A percentile compares a stretch with the other conserved stretches of the same genome.
These are phyloP conservation scores for Carduelis carduelis DNA, from an alignment of 2,797 vertebrate species.

Conservation along the genomic window DNA sequence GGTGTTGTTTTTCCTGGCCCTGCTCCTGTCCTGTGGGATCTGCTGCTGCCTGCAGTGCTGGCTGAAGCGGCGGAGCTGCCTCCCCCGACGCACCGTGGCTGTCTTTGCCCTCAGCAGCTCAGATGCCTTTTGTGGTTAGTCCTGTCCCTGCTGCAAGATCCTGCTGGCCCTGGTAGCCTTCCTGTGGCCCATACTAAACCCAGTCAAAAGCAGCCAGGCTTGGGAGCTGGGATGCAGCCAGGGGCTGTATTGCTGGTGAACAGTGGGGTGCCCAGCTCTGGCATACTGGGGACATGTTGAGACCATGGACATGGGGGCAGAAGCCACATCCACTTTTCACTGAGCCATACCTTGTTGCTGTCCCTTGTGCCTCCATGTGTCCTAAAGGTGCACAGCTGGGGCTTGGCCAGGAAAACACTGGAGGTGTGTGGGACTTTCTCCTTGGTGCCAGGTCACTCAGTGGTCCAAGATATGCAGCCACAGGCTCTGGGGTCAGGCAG, in stretches of 20 bases:
- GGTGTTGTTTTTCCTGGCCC: constrained; percentile 51
- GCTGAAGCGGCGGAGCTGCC: not conserved
- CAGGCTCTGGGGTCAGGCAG: not conserved
- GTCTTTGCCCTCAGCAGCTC: constrained; percentile 70
- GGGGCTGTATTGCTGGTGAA: not conserved
- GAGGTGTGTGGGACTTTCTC: not conserved
- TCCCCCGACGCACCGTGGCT: not conserved
- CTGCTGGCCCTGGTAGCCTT: not conserved
- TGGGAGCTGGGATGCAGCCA: not conserved
- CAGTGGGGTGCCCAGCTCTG: not conserved
- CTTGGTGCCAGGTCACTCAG: not conserved
- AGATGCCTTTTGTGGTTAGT: constrained; percentile 64
- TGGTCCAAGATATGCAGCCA: rapidly evolving
- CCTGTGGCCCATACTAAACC: not conserved
- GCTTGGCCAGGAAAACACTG: not conserved
- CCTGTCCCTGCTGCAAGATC: not conserved
- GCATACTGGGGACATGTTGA: rapidly evolving
- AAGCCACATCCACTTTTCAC: not conserved
- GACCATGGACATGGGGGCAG: not conserved
- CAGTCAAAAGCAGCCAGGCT: not conserved
- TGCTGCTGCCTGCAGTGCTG: constrained; percentile 69
- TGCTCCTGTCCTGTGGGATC: constrained; percentile 57
- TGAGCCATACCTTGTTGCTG: not conserved
- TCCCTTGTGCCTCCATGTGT: not conserved
- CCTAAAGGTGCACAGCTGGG: not conserved